A percentile compares a stretch with the other conserved stretches of the same genome.
Evolutionary conservation across 1,140 invertebrate species (phyloP).

Genomic region (Meloidogyne hapla): DNA sequence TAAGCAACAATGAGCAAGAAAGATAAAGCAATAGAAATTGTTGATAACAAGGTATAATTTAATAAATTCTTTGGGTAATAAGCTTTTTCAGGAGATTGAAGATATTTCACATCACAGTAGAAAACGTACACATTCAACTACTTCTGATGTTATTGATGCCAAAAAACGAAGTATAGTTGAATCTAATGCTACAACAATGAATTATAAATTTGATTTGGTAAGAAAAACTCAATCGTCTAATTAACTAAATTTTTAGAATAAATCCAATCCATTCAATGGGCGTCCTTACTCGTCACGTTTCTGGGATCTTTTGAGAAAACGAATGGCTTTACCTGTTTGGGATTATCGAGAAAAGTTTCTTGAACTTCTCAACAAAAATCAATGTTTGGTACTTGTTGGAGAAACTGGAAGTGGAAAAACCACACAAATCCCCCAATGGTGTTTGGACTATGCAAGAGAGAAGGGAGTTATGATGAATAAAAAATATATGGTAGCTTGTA

Average conservation of each 20-base stretch:
- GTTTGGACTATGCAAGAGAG: constrained; percentile 78
- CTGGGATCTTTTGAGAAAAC: constrained; percentile 73
- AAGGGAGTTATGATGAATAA: constrained; percentile 59
- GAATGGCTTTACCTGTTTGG: constrained; percentile 90
- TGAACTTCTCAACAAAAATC: constrained; percentile 81
- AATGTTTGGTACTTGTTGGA: constrained; percentile 84
- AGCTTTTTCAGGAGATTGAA: background rate
- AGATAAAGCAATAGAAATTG: background rate
- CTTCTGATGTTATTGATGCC: background rate
- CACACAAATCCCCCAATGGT: constrained; percentile 82
- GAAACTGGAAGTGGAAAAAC: constrained; percentile 97
- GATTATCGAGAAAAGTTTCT: constrained; percentile 95
- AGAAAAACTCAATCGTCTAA: too few species aligned
- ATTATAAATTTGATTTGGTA: constrained; percentile 3
- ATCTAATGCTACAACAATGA: background rate
- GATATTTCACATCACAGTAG: background rate
- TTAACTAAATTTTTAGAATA: constrained; percentile 12
- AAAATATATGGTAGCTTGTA: constrained; percentile 86
- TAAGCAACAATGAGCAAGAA: background rate
- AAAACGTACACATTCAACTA: background rate
- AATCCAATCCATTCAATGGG: constrained; percentile 40
- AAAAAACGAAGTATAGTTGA: background rate
- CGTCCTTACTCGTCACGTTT: constrained; percentile 58
- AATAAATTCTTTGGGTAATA: too few species aligned
- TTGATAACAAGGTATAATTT: background rate